Percentiles rank a stretch among this genome's conserved stretches.
Evolutionary conservation across 64 coral and sea anemone species (phyloP).

Genomic region (Acropora tenuis): DNA sequence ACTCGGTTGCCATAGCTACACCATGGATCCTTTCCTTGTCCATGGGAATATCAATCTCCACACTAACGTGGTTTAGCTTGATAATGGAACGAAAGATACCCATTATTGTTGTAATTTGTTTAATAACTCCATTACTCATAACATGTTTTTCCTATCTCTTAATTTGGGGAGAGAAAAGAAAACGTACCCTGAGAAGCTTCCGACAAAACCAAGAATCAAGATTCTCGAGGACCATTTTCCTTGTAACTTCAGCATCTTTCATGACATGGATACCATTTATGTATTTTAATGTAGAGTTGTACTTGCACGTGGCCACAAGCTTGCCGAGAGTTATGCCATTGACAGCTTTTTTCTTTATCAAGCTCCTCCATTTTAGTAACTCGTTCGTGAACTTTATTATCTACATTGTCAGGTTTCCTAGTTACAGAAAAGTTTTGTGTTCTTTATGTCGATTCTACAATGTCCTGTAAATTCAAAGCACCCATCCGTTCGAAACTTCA

Average conservation of each 20-base stretch:
- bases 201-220: background rate
- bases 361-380: no score
- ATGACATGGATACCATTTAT: conserved; percentile 24
- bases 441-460: background rate
- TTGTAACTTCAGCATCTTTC: background rate
- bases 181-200: background rate
- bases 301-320: no score
- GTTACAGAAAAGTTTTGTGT: no score
- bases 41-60: background rate
- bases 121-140: background rate
- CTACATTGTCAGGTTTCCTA: no score
- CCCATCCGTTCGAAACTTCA: no score
- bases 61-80: background rate
- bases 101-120: background rate
- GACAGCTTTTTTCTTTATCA: no score
- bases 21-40: background rate
- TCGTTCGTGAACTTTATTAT: no score
- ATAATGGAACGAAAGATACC: background rate
- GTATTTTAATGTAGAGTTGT: no score
- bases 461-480: no score
- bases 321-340: no score
- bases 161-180: background rate
- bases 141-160: background rate
- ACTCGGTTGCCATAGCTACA: background rate
- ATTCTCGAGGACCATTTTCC: background rate